Evolutionary conservation across 1,140 invertebrate genomes (phyloP), one percentile per base, ranked within the genome.

Genomic region (Aphelenchoides fujianensis): DNA sequence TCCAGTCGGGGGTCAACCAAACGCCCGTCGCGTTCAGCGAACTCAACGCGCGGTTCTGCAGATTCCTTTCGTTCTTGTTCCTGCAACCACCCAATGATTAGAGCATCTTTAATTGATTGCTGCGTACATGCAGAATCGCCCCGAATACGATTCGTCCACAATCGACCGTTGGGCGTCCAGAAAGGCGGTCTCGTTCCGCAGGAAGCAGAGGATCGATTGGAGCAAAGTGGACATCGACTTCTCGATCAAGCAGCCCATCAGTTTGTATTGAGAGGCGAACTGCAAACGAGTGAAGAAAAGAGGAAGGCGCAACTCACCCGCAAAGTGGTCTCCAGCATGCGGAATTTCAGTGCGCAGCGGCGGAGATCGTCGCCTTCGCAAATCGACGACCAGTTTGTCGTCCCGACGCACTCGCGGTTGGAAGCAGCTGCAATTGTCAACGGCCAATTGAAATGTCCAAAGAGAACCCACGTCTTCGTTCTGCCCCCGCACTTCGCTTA

Each of bases 161-260:
- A 59, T 59, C 5, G 5, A 19, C 7, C 55, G 55, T 16, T 59
- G 12, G 23, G 5, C 55, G 5, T 23, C 5, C 28, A 59, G 55
- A 37, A 66, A 30, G n/a, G 16, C 59, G 23, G 37, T 66, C 3
- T 71, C 70, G 19, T 70, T 31, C 16, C 30, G 53, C 9, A 71
- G 34, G 31, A 35, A 69, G 68, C 70, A 71, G 23, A 71, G 53
- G 31, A 54, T 54, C 0, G 61, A 41, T 71, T 71, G 70, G 5
- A 71, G 32, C 19, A 71, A n/a, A 2, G 70, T 71, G 30, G 70
- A 71, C 70, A 71, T 71, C 27, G 34, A 68, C 19, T 71, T 71
- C 41, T 71, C 62, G 7, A 71, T 70, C n/a, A 71, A 32, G 35
- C 70, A 71, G 12, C 27, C 70, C 19, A 55, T 23, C 23, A 71